These are phyloP conservation scores for Allophyes oxyacanthae DNA, from an alignment of 2,888 invertebrate genomes.

Conservation along the genomic window DNA sequence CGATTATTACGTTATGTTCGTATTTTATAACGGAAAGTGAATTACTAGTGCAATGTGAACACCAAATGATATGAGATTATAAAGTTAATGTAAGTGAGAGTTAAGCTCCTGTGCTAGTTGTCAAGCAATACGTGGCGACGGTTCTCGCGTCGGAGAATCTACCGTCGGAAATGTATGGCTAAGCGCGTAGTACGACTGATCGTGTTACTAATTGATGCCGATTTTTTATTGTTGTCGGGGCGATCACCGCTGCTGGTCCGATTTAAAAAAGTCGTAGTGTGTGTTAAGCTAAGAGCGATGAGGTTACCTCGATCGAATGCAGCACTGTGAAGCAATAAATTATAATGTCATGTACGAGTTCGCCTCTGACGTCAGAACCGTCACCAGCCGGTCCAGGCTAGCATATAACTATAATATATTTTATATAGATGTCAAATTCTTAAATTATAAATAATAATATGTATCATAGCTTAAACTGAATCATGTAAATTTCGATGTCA, in stretches of 20 bases:
- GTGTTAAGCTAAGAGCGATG: slow-evolving; percentile 4
- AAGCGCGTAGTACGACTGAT: neutral
- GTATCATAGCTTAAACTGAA: slow-evolving; percentile 85
- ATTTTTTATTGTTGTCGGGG: no score
- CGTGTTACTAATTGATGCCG: neutral
- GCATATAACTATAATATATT: slow-evolving; percentile 74
- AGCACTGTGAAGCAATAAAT: slow-evolving; percentile 45
- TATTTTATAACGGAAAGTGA: slow-evolving; percentile 63
- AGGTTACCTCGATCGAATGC: slow-evolving; percentile 19
- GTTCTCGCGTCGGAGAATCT: slow-evolving; percentile 34
- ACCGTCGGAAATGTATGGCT: slow-evolving; percentile 1
- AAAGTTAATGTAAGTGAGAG: slow-evolving; percentile 64
- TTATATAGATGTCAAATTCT: slow-evolving; percentile 87
- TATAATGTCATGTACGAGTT: slow-evolving; percentile 3
- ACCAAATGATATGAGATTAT: slow-evolving; percentile 75
- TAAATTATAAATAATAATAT: slow-evolving; percentile 75
- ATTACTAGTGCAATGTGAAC: slow-evolving; percentile 79
- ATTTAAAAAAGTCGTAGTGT: slow-evolving; percentile 9
- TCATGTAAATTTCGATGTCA: slow-evolving; percentile 88
- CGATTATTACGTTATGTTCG: slow-evolving; percentile 62
- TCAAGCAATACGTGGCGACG: slow-evolving; percentile 49
- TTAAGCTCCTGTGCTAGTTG: slow-evolving; percentile 61
- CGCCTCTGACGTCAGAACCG: slow-evolving; percentile 13
- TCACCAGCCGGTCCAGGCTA: slow-evolving; percentile 37
- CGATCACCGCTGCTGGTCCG: no score